Evolutionary conservation across 2,888 invertebrate genomes (phyloP).

Genomic region (Phragmatobia fuliginosa): DNA sequence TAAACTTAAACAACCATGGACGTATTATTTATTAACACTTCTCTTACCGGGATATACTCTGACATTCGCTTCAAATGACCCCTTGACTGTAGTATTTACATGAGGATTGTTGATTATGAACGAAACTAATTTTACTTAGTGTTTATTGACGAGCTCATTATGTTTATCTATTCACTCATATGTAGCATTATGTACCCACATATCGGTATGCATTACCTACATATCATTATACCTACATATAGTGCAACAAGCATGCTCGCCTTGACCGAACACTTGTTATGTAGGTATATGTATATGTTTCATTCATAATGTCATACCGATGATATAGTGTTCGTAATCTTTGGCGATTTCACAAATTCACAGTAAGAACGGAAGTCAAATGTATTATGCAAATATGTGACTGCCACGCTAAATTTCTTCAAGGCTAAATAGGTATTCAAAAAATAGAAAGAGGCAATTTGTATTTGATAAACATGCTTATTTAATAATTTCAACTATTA

Average conservation of each 20-base stretch:
- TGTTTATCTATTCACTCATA: constrained; percentile 24
- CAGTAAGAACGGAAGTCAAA: constrained; percentile 41
- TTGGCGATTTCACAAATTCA: constrained; percentile 36
- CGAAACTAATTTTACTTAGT: background rate
- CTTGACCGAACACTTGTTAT: constrained; percentile 76
- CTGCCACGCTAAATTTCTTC: constrained; percentile 16
- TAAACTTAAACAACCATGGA: background rate
- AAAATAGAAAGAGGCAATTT: background rate
- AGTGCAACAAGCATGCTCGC: constrained; percentile 71
- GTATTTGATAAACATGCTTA: background rate
- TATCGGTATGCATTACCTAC: constrained; percentile 19
- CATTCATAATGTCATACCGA: constrained; percentile 69
- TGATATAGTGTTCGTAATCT: constrained; percentile 53
- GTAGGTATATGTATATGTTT: constrained; percentile 59
- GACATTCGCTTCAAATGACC: background rate
- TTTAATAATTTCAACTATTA: background rate
- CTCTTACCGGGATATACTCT: background rate
- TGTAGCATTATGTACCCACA: constrained; percentile 16
- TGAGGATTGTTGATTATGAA: background rate
- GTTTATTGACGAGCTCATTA: constrained; percentile 28
- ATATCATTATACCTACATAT: constrained; percentile 47
- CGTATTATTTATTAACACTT: background rate
- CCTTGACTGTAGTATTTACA: background rate
- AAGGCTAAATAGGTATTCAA: background rate
- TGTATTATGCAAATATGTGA: constrained; percentile 13